Percentiles rank a stretch among this genome's conserved stretches.
Evolutionary conservation across 2,888 invertebrate species (phyloP).

Genomic region (Lapara coniferarum): DNA sequence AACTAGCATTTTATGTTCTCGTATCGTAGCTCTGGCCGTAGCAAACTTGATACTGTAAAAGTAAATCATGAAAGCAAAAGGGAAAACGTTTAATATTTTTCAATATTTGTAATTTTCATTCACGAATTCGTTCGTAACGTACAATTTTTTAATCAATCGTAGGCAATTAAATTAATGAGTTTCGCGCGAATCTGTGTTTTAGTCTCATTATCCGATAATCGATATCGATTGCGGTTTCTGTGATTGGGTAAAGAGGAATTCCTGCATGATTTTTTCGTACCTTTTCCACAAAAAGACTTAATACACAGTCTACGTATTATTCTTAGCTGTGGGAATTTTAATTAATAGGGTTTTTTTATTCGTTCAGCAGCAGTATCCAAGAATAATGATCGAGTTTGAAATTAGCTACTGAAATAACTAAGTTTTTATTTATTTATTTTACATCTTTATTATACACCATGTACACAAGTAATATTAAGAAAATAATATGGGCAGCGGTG

Average conservation of each 20-base stretch:
- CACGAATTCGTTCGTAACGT: neutral
- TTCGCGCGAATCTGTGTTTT: neutral
- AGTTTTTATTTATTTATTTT: no score
- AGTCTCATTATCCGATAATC: neutral
- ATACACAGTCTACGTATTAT: no score
- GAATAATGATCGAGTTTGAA: neutral
- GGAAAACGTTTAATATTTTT: conserved; percentile 17
- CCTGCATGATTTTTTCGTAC: neutral
- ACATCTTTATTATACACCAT: no score
- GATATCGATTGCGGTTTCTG: neutral
- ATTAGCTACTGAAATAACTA: no score
- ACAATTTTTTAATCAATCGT: neutral
- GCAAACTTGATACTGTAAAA: conserved; percentile 16
- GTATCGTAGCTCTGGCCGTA: conserved; percentile 13
- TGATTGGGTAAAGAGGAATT: neutral
- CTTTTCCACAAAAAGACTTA: no score
- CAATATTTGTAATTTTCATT: neutral
- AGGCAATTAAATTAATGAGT: neutral
- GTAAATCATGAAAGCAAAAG: neutral
- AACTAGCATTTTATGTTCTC: conserved; percentile 16
- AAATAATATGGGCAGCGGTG: no score
- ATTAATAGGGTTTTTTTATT: no score
- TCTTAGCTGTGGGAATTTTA: no score
- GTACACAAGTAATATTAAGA: no score
- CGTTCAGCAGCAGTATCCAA: neutral